Base-by-base conservation (phyloP, 1,140 invertebrate genomes). In the Drosophila tropicalis region DNA sequence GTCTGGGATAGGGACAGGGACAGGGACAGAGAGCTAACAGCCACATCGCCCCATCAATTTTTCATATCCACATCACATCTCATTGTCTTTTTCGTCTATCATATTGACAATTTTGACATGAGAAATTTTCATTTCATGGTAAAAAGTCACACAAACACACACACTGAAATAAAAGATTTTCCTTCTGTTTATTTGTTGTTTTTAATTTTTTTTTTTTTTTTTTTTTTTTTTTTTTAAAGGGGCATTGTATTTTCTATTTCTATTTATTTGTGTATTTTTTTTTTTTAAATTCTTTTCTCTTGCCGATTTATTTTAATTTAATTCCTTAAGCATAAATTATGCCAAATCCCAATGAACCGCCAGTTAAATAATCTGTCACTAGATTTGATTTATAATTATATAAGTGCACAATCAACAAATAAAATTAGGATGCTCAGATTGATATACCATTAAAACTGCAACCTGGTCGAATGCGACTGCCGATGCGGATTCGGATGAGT, bases 81-180 rank as follows among this genome's bases (percentile, higher is more conserved):
- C 58, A 72, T 86, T 86, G 82, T 86, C 72, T 69, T 63, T 73
- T 65, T 68, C 55, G 56, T 62, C 51, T 44, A 55, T 51, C 34
- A 67, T 84, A 89, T 89, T 89, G 84, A 89, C 84, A 89, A 62
- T 75, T 89, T 81, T 89, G 84, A 89, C 84, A 84, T 56, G 34
- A 25, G 15, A 78, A 76, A 64, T 75, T 74, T 79, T 74, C 9
- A 5, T 71, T 67, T 67, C 47, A 51, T 66, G 7, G 63, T 70
- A 41, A 57, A 13, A 62, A 67, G 71, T 39, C 54, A 66, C 57
- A 40, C 55, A 61, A 39, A 62, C 62, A 41, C 55, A 61, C 44
- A 62, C 44, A 51, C 62, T n/a, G n/a, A 70, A 66, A 62, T 47
- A 70, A 55, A 65, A 58, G 29, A 55, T 71, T 44, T 40, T 51